phyloP scores from a whole-genome alignment of 2,888 invertebrate genomes.

The Drosophila helvetica region DNA sequence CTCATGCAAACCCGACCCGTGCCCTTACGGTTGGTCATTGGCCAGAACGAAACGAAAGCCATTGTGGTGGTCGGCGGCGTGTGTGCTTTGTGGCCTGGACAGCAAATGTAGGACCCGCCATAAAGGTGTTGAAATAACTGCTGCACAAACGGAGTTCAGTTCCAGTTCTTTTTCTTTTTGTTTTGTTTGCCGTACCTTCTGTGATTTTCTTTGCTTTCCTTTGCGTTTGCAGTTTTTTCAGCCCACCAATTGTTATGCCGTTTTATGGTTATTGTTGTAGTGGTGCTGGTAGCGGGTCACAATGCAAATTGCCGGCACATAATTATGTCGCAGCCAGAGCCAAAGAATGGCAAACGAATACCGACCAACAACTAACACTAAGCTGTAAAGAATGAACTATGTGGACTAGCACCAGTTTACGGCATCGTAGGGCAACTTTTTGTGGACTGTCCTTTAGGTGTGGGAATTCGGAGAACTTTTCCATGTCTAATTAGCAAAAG shows the following conservation, averaged over 20 bases:
- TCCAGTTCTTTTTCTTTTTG: not conserved
- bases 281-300: constrained; percentile 39
- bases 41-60: constrained; percentile 42
- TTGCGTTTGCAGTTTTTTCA: constrained; percentile 32
- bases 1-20: not conserved
- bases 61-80: constrained; percentile 50
- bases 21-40: constrained; percentile 54
- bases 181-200: constrained; percentile 19
- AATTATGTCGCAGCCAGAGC: constrained; percentile 69
- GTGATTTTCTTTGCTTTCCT: not conserved
- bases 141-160: constrained; percentile 46
- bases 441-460: constrained; percentile 29
- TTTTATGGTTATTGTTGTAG: constrained; percentile 64
- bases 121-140: constrained; percentile 78
- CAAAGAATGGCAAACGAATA: constrained; percentile 24
- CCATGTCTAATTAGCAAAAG: constrained; percentile 68
- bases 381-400: constrained; percentile 17
- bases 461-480: constrained; percentile 44
- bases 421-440: constrained; percentile 10
- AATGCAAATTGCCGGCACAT: constrained; percentile 75
- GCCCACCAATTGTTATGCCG: constrained; percentile 64
- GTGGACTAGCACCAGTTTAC: not conserved
- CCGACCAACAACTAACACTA: constrained; percentile 2
- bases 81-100: constrained; percentile 4
- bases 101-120: constrained; percentile 62